Conservation (phyloP, 2,113 vertebrate species). For the Protobothrops mucrosquamatus region DNA sequence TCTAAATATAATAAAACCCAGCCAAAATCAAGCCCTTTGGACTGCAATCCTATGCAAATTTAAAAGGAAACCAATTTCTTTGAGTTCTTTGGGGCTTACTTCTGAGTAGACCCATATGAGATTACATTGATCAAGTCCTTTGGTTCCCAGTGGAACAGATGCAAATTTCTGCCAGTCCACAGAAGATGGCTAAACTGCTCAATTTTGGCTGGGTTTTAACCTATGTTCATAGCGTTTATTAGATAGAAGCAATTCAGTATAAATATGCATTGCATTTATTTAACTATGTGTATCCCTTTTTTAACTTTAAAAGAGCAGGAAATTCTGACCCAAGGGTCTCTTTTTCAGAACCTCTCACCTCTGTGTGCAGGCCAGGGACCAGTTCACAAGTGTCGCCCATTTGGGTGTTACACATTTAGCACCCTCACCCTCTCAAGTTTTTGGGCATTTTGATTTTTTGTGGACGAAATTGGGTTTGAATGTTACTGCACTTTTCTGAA, state of each 20-base stretch:
- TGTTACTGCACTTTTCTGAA: constrained; percentile 22
- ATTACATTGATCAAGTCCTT: background rate
- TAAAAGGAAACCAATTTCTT: background rate
- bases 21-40: background rate
- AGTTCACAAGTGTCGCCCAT: constrained; percentile 31
- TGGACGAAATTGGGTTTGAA: background rate
- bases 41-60: background rate
- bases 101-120: background rate
- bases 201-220: background rate
- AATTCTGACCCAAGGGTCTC: constrained; percentile 27
- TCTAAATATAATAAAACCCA: background rate
- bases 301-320: constrained; percentile 39
- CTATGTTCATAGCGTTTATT: constrained; percentile 38
- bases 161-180: too few species aligned
- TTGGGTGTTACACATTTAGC: background rate
- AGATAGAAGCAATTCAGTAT: constrained; percentile 40
- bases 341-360: constrained; percentile 55
- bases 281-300: constrained; percentile 47
- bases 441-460: constrained; percentile 27
- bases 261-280: constrained; percentile 47
- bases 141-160: background rate
- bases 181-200: background rate
- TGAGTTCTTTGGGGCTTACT: background rate
- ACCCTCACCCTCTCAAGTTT: constrained; percentile 28
- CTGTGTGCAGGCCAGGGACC: constrained; percentile 74